Percentiles rank a stretch among this genome's conserved stretches.
These are phyloP conservation scores for Leptinotarsa haldemani DNA, from an alignment of 2,888 invertebrate genomes.

Conservation along the genomic window DNA sequence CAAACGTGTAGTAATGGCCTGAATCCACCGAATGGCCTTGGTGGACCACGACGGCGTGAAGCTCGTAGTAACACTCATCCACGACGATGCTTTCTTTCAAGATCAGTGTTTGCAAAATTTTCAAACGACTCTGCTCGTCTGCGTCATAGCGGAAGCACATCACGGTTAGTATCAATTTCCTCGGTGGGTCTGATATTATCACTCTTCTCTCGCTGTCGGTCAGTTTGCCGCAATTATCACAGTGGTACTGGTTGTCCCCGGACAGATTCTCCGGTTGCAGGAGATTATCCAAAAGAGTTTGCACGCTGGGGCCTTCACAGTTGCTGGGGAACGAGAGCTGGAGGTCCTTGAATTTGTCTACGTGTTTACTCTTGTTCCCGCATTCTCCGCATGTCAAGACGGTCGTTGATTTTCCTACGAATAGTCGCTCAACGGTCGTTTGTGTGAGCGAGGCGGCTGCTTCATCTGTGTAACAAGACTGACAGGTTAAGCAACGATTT, in stretches of 20 bases:
- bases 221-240: conserved; percentile 78
- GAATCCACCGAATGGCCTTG: conserved; percentile 85
- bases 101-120: conserved; percentile 73
- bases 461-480: conserved; percentile 26
- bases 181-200: conserved; percentile 78
- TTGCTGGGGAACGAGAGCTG: conserved; percentile 78
- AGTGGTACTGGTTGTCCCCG: conserved; percentile 86
- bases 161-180: conserved; percentile 82
- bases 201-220: conserved; percentile 82
- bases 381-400: conserved; percentile 81
- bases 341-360: conserved; percentile 84
- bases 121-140: conserved; percentile 78
- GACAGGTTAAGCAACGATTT: background rate
- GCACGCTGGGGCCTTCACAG: conserved; percentile 74
- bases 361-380: conserved; percentile 76
- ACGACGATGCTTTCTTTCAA: conserved; percentile 72
- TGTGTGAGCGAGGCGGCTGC: conserved; percentile 54
- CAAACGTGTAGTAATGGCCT: conserved; percentile 87
- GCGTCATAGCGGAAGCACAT: conserved; percentile 80
- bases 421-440: conserved; percentile 76
- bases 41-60: conserved; percentile 89
- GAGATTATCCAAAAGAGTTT: conserved; percentile 81
- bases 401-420: conserved; percentile 81
- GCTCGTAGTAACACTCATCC: conserved; percentile 71
- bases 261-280: conserved; percentile 80